These are phyloP conservation scores for Chaetodon auriga DNA, from an alignment of 2,113 vertebrate species.

Conservation along the genomic window DNA sequence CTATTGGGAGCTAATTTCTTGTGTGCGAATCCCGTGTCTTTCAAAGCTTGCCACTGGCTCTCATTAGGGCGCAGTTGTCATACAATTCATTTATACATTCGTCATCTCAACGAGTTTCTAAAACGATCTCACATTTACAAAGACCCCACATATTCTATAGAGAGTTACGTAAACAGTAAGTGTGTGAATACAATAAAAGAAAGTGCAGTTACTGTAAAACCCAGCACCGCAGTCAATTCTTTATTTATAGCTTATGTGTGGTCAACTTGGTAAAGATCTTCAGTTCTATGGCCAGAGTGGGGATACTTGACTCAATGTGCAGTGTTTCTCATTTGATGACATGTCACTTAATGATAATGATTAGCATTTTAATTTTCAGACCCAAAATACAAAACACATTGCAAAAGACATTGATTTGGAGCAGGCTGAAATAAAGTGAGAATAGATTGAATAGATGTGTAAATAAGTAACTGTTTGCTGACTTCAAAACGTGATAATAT, in stretches of 20 bases:
- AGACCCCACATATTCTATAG: neutral
- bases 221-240: neutral
- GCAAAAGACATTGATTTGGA: no score
- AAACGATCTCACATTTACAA: neutral
- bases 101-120: neutral
- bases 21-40: neutral
- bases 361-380: no score
- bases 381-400: no score
- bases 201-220: neutral
- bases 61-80: neutral
- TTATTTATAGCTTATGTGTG: neutral
- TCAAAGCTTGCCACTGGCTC: neutral
- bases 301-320: neutral
- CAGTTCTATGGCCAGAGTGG: neutral
- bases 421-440: no score
- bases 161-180: neutral
- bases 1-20: neutral
- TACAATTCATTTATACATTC: neutral
- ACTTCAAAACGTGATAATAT: neutral
- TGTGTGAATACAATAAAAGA: neutral
- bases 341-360: no score
- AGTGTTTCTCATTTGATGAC: no score
- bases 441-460: no score
- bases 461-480: neutral
- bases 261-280: neutral